Percentiles rank a stretch among this genome's conserved stretches.
Evolutionary conservation across 2,888 invertebrate genomes (phyloP).

Genomic region (Hyalella azteca): DNA sequence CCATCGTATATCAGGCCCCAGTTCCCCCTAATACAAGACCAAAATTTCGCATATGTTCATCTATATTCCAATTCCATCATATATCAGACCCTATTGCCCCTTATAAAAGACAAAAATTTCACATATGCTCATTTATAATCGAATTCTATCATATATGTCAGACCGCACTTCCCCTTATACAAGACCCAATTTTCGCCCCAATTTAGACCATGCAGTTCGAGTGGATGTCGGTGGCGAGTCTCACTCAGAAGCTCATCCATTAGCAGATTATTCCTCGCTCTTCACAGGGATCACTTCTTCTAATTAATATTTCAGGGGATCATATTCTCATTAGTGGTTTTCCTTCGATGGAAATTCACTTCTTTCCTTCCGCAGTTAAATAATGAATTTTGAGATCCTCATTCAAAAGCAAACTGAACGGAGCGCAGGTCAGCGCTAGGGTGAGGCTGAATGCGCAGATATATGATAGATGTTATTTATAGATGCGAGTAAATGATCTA

Average conservation of each 20-base stretch:
- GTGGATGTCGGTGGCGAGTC: not conserved
- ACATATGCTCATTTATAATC: not conserved
- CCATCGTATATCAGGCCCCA: no score
- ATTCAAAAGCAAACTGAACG: not conserved
- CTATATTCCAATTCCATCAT: no score
- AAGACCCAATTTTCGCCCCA: not conserved
- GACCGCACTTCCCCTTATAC: not conserved
- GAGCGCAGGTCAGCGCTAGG: not conserved
- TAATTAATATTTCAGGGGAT: constrained; percentile 25
- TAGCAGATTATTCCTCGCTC: not conserved
- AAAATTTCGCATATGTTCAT: not conserved
- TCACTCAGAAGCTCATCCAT: not conserved
- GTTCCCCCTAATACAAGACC: no score
- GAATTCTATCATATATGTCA: not conserved
- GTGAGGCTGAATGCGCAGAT: no score
- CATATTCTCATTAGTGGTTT: constrained; percentile 15
- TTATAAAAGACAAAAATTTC: no score
- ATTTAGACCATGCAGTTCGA: not conserved
- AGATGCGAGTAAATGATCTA: no score
- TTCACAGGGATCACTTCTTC: not conserved
- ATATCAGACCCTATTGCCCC: no score
- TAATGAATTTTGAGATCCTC: no score
- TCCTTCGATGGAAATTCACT: constrained; percentile 12
- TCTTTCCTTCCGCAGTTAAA: no score
- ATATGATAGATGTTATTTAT: no score